A percentile compares a stretch with the other conserved stretches of the same genome.
Conservation (phyloP, 2,888 invertebrate species). For the Leptura quadrifasciata region DNA sequence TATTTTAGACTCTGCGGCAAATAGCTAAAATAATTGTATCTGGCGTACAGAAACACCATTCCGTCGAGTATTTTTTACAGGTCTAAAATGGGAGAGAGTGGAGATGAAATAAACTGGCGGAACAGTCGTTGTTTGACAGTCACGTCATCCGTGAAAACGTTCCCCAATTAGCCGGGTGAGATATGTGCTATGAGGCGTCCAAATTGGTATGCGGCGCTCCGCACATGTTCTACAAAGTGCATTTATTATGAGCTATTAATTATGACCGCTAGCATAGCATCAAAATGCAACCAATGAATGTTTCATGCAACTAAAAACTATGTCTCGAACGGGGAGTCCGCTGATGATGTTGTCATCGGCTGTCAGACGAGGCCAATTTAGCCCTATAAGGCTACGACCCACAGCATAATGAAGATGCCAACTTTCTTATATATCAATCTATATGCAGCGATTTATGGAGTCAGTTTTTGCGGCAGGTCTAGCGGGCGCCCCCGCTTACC, state of each 20-base stretch:
- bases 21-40: conserved; percentile 69
- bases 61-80: conserved; percentile 58
- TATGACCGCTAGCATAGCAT: conserved; percentile 63
- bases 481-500: conserved; percentile 66
- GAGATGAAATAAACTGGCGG: conserved; percentile 67
- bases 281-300: conserved; percentile 68
- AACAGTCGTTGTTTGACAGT: conserved; percentile 70
- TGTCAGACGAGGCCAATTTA: conserved; percentile 73
- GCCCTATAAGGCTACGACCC: conserved; percentile 72
- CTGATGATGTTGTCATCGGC: conserved; percentile 74
- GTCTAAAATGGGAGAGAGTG: conserved; percentile 59
- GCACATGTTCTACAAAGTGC: conserved; percentile 60
- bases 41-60: conserved; percentile 61
- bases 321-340: conserved; percentile 69
- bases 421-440: conserved; percentile 68
- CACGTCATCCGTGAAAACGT: conserved; percentile 71
- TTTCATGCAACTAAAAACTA: conserved; percentile 71
- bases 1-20: conserved; percentile 64
- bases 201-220: conserved; percentile 62
- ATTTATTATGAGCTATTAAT: conserved; percentile 66
- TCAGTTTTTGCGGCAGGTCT: conserved; percentile 68
- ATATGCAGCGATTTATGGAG: conserved; percentile 72
- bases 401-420: conserved; percentile 74
- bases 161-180: conserved; percentile 73
- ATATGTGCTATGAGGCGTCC: conserved; percentile 67